Evolutionary conservation across 2,797 vertebrate species (phyloP), one percentile per base, ranked within the genome.

Genomic region (Neoniphon sammara): DNA sequence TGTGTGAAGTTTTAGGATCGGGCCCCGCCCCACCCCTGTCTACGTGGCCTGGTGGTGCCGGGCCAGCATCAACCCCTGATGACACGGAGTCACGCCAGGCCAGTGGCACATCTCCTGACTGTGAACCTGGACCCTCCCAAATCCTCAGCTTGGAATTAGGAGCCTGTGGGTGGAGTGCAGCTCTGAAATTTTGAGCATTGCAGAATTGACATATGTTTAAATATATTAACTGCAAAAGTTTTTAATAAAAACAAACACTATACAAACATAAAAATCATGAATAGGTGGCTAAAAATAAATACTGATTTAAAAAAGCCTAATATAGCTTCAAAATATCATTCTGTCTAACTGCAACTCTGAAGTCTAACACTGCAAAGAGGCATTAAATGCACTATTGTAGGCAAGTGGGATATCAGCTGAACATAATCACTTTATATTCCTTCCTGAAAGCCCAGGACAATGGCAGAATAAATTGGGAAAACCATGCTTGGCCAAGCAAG

Each of bases 401-500:
- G 5, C 0, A 12, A 53, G 27, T 18, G 21, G 25, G 53, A 78
- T 57, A 66, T 67, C n/a, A 30, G 57, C 31, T 59, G 56, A 15
- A 60, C 65, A 67, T 20, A 5, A 52, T 57, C 23, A 52, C 30
- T 49, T 59, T 42, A 57, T 14, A 63, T 44, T 3, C 15, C 58
- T 49, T 59, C 14, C 23, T 52, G 30, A 58, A 53, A 73, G n/a
- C 53, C 20, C 3, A 9, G 20, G 23, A 47, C 10, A 44, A n/a
- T 27, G 20, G 30, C 21, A 62, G 27, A 77, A 71, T 70, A 1
- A 62, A 80, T 64, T 59, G 0, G 5, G n/a, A 67, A 56, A 77
- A 77, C 47, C 17, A 14, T 15, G 39, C n/a, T 63, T 62, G 44
- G 56, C 52, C 4, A 65, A 68, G 54, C 66, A 34, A 42, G 36